Evolutionary conservation across 2,797 vertebrate species (phyloP), one percentile per base, ranked within the genome.

Genomic region (Cichlasoma orientale): DNA sequence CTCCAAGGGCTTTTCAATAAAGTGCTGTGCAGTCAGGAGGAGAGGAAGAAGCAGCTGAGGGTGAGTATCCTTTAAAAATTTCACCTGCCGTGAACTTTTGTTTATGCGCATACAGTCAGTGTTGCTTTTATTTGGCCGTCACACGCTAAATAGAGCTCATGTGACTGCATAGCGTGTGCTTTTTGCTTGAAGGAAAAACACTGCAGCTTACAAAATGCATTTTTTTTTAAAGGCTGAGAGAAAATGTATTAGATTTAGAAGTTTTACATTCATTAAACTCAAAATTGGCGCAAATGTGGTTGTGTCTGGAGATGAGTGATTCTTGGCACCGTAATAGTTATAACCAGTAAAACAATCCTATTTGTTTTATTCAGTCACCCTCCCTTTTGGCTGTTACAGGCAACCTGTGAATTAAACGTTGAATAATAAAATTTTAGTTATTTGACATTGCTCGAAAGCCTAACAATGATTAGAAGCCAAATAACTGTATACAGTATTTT

Each of bases 21-120:
- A 72, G 56, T 82, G 84, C 86, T 80, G 66, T 77, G 80, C 82
- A 87, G 86, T 83, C 82, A 80, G 77, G 66, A 57, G 55, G 61
- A 52, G 16, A 71, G 50, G 63, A 66, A 27, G 29, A 55, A 73
- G 7, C 56, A 63, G 16, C 33, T 74, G 47, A 84, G 55, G 68
- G 79, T 83, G 50, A 41, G 79, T 86, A 72, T 61, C 16, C 18
- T 71, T 18, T 33, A 33, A 33, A 33, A 36, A 36, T 50, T 41
- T 57, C 41, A 14, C 54, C 13, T 2, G 16, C 1, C 29, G 36
- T 29, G 8, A 74, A 53, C 19, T 52, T 55, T 47, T 27, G 3
- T 38, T 58, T 38, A 70, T 63, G 56, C 47, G 54, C 19, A 57
- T 41, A 23, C 3, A 44, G 21, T 13, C 56, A 38, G 4, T 52